phyloP scores from a whole-genome alignment of 2,113 vertebrate genomes.

The Anhinga rufa region DNA sequence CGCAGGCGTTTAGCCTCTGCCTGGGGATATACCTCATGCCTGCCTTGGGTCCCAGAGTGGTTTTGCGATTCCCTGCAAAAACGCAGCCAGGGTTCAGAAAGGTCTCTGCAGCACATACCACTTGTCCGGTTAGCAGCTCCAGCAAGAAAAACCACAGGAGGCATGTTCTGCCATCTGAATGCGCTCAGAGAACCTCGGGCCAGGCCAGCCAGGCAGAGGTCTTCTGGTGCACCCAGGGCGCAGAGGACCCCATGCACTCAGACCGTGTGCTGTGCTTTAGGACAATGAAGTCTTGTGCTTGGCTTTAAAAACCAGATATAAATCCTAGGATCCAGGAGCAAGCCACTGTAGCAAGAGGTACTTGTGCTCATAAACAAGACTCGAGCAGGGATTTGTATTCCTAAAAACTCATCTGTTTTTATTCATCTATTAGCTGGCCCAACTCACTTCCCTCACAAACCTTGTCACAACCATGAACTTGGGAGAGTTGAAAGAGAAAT shows the following conservation, averaged over 20 bases:
- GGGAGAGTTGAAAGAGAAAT: background rate
- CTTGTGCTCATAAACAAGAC: background rate
- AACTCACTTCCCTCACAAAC: background rate
- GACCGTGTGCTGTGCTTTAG: background rate
- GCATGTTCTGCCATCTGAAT: background rate
- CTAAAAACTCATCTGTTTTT: background rate
- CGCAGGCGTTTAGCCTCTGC: fast-evolving
- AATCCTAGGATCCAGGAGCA: background rate
- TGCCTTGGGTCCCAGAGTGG: background rate
- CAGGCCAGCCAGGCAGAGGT: background rate
- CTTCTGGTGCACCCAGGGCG: too few species aligned
- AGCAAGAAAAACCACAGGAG: background rate
- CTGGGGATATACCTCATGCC: background rate
- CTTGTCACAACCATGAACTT: background rate
- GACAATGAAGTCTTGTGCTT: background rate
- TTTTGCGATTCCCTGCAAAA: background rate
- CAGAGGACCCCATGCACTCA: background rate
- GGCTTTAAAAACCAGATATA: background rate
- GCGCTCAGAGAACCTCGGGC: background rate
- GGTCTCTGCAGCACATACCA: background rate
- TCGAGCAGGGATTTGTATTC: background rate
- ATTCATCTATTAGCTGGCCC: background rate
- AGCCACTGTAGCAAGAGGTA: background rate
- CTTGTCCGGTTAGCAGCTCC: background rate
- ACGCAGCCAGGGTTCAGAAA: background rate